These are phyloP conservation scores for Musca vetustissima DNA, from an alignment of 1,140 invertebrate species.

Conservation along the genomic window DNA sequence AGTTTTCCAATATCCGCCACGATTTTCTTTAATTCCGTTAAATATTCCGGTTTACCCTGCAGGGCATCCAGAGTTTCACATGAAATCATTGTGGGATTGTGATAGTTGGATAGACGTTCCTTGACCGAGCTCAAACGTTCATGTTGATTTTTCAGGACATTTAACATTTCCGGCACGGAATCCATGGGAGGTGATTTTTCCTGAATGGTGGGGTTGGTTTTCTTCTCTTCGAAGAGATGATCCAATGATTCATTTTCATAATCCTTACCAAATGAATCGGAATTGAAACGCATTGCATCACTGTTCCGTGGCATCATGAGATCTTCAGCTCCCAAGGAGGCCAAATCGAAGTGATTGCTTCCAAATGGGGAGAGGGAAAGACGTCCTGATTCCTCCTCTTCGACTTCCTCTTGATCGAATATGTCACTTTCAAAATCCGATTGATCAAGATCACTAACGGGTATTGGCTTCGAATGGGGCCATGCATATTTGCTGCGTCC, in stretches of 20 bases:
- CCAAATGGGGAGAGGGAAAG: conserved; percentile 40
- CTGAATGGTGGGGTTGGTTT: background rate
- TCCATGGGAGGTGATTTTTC: background rate
- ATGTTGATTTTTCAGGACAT: conserved; percentile 38
- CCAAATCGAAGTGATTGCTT: conserved; percentile 25
- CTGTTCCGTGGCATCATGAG: background rate
- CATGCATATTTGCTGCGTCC: conserved; percentile 49
- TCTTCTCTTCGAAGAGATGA: conserved; percentile 42
- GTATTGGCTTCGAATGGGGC: conserved; percentile 33
- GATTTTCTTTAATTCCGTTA: conserved; percentile 12
- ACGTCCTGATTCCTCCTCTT: conserved; percentile 39
- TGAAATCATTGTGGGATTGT: conserved; percentile 31
- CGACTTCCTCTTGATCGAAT: background rate
- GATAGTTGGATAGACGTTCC: conserved; percentile 37
- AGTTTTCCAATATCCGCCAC: conserved; percentile 41
- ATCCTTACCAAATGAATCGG: conserved; percentile 37
- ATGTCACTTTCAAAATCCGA: conserved; percentile 33
- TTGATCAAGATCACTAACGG: conserved; percentile 42
- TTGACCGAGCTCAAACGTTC: conserved; percentile 37
- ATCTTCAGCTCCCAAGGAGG: conserved; percentile 16
- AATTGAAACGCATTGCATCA: background rate
- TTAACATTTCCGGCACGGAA: conserved; percentile 41
- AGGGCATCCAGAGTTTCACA: too few relatives aligned
- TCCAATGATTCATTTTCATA: conserved; percentile 46
- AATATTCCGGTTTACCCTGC: too few relatives aligned